Conservation (phyloP, 2,888 invertebrate genomes). For the Exephanes ischioxanthus region DNA sequence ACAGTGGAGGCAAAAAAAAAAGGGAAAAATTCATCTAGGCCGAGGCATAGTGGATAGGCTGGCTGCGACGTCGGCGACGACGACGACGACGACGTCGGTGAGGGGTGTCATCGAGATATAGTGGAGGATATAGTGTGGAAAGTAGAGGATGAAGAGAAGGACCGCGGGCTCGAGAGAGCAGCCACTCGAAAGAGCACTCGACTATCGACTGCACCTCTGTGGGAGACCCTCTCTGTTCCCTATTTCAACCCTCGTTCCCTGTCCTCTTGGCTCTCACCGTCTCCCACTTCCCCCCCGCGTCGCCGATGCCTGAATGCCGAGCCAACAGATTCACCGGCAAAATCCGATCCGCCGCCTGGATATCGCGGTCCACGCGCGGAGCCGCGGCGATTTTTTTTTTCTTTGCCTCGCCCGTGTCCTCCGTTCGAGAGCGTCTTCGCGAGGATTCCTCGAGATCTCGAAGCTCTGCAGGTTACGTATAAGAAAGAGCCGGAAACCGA, state of each 20-base stretch:
- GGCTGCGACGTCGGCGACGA: conserved; percentile 27
- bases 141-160: conserved; percentile 51
- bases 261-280: conserved; percentile 18
- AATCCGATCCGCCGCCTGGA: conserved; percentile 27
- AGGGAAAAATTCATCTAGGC: conserved; percentile 59
- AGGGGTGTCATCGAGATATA: conserved; percentile 66
- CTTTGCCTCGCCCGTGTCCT: conserved; percentile 23
- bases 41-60: conserved; percentile 36
- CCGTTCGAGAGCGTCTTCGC: background rate
- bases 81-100: conserved; percentile 23
- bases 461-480: background rate
- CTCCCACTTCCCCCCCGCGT: background rate
- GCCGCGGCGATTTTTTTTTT: conserved; percentile 36
- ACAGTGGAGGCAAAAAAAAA: conserved; percentile 34
- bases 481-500: background rate
- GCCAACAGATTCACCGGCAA: conserved; percentile 34
- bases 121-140: conserved; percentile 59
- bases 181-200: conserved; percentile 67
- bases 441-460: conserved; percentile 6
- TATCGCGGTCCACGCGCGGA: conserved; percentile 28
- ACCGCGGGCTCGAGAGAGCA: conserved; percentile 53
- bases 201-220: conserved; percentile 63
- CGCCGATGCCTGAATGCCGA: conserved; percentile 33
- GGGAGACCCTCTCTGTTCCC: conserved; percentile 20
- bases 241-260: conserved; percentile 41